Evolutionary conservation across 2,888 invertebrate genomes (phyloP), one percentile per base, ranked within the genome.

Genomic region (Helleia helle): DNA sequence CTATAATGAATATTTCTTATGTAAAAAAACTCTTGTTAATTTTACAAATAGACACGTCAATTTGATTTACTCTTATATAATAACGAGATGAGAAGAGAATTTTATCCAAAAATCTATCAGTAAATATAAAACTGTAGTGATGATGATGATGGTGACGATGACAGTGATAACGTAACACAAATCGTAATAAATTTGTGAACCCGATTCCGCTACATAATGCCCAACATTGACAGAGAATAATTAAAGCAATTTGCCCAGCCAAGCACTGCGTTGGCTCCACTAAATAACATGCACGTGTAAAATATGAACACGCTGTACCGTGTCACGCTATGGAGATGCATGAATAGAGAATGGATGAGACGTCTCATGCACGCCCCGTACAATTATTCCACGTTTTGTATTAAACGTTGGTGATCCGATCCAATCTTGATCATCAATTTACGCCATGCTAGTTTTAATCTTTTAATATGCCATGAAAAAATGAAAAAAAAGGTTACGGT

Each of bases 181-280:
- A 34, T 11, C 18, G 18, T 34, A 22, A 34, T 34, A 34, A 22
- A 34, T 34, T 18, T 34, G 22, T 12, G 7, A 11, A 11, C 18
- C 34, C 8, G 18, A 18, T 34, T 18, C 17, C 18, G 34, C 18
- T 34, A 22, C 12, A 34, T 34, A 34, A 34, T 22, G 12, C 17
- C 18, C 11, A 12, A 18, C 34, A 18, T 34, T 34, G 34, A 22
- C 34, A 34, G 17, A 22, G 34, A 34, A 34, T 34, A 34, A 34
- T 34, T 34, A 34, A 34, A 34, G 34, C 34, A 34, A 34, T 34
- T 34, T 34, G 34, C 22, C 11, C 34, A 22, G 12, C 17, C 22
- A 22, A 12, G 18, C 22, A 12, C 17, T 34, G 31, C 15, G 18
- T 18, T 15, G 17, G 17, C 18, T 15, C 17, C 9, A 7, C 31